Conservation (phyloP, 2,888 invertebrate species). For the Malthinus seriepunctatus region DNA sequence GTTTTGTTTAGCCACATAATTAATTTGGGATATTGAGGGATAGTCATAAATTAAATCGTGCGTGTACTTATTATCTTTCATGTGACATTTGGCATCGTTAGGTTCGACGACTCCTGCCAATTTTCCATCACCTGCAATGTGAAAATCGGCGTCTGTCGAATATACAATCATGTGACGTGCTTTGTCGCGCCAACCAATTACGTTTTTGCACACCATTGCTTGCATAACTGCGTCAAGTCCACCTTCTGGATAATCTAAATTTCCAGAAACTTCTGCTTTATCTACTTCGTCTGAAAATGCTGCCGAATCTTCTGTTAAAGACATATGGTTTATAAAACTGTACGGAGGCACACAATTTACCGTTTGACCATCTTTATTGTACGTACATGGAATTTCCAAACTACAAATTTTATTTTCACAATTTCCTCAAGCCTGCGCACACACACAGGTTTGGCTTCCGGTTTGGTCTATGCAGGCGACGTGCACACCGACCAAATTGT, state of each 20-base stretch:
- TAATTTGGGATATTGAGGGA: constrained; percentile 74
- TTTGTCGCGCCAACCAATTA: constrained; percentile 77
- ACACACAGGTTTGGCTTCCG: no score
- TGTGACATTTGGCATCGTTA: constrained; percentile 73
- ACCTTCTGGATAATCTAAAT: constrained; percentile 67
- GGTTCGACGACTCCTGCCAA: constrained; percentile 69
- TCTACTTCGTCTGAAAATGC: constrained; percentile 53
- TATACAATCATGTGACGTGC: constrained; percentile 75
- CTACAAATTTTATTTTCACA: no score
- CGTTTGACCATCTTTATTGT: constrained; percentile 5
- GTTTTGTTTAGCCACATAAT: constrained; percentile 65
- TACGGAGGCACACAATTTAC: constrained; percentile 61
- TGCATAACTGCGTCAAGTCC: constrained; percentile 90
- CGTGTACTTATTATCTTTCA: constrained; percentile 61
- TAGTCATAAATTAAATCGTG: constrained; percentile 69
- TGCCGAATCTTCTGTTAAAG: constrained; percentile 61
- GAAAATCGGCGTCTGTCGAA: constrained; percentile 77
- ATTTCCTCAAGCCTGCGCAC: no score
- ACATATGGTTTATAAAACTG: constrained; percentile 75
- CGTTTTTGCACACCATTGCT: constrained; percentile 69
- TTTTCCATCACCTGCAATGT: constrained; percentile 80
- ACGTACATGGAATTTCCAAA: constrained; percentile 43
- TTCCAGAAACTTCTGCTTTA: constrained; percentile 55
- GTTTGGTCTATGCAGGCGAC: no score
- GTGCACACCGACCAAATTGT: no score